Evolutionary conservation across 1,140 invertebrate genomes (phyloP).

Genomic region (Drosophila tsacasi): DNA sequence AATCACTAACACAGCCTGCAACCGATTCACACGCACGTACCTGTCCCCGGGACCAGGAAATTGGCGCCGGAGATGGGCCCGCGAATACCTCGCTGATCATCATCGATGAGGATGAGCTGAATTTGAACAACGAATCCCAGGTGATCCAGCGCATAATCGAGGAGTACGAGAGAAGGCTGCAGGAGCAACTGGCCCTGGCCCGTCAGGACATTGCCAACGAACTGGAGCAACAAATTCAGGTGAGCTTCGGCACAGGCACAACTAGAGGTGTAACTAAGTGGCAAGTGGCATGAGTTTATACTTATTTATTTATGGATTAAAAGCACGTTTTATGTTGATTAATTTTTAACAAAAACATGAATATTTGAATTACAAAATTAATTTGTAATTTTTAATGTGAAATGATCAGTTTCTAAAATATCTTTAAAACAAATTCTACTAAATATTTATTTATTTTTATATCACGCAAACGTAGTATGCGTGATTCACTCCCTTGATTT

Average conservation of each 20-base stretch:
- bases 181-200: conserved; percentile 87
- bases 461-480: not conserved
- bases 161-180: conserved; percentile 86
- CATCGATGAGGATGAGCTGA: conserved; percentile 82
- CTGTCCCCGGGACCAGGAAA: conserved; percentile 34
- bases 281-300: conserved; percentile 12
- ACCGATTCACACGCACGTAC: conserved; percentile 50
- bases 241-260: conserved; percentile 68
- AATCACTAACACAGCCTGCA: conserved; percentile 57
- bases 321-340: conserved; percentile 19
- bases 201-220: conserved; percentile 87
- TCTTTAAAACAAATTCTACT: not conserved
- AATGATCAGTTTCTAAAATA: not conserved
- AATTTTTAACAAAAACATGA: not conserved
- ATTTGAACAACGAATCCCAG: conserved; percentile 83
- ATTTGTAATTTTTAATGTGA: not conserved
- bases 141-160: conserved; percentile 85
- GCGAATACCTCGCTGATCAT: conserved; percentile 74
- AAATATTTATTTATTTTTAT: not conserved
- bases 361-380: too few relatives aligned
- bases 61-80: conserved; percentile 10
- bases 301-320: not conserved
- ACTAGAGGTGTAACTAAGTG: too few relatives aligned
- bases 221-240: conserved; percentile 88
- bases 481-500: conserved; percentile 34